Evolutionary conservation across 1,140 invertebrate genomes (phyloP), one percentile per base, ranked within the genome.

Genomic region (Drosophila prosaltans): DNA sequence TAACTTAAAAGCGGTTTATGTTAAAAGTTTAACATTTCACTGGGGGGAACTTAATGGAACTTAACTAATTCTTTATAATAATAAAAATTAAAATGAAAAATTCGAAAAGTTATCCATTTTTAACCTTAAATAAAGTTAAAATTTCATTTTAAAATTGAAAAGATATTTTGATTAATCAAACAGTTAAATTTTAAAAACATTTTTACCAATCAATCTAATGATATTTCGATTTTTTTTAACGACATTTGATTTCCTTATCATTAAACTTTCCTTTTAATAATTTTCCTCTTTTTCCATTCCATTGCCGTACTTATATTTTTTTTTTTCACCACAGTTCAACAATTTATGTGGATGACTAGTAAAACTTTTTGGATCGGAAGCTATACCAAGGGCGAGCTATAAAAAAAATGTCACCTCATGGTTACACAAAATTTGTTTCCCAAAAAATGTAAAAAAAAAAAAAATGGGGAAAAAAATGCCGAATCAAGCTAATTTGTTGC

Each of bases 401-500:
- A 72, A 54, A 36, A 43, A 43, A 11, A 55, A 62, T 78, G 81
- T 64, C 64, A 43, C 41, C 62, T 85, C 78, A 86, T 78, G 65
- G n/a, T 58, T 58, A 36, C 21, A 51, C 45, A 51, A 51, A 48
- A 48, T 48, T 48, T 48, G 21, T 48, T 24, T 48, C 21, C 6
- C 21, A 8, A 24, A 48, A 48, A 48, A 48, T 9, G 9, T 2
- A 48, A 7, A 45, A 8, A 45, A 9, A 26, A 36, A 36, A 1
- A 48, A 48, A 48, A 48, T 48, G n/a, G 9, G 4, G 10, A 21
- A 21, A n/a, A 36, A 36, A 36, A 32, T 58, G 3, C 55, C 28
- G 73, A 85, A 75, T 81, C 66, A 81, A 86, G 82, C 82, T 79
- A 86, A 86, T 86, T 86, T 86, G 82, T 73, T 76, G 79, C 82